Evolutionary conservation across 2,888 invertebrate genomes (phyloP), one percentile per base, ranked within the genome.

Genomic region (Xanthostigma xanthostigma): DNA sequence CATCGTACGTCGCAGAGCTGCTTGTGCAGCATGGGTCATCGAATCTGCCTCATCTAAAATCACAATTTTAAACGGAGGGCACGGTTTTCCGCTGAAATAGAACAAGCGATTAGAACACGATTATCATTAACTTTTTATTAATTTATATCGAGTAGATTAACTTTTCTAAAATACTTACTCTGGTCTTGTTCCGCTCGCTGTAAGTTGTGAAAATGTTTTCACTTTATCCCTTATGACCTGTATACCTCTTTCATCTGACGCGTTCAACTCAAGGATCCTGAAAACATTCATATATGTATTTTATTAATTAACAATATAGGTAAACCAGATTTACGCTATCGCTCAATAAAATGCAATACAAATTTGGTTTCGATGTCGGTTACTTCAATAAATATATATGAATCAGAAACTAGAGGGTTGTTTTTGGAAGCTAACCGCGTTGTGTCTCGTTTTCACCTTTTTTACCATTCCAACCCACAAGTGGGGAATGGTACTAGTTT

Each of bases 11-110:
- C 98, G 79, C 14, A 99, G 70, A 0, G 97, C 97, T 9, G 97
- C 86, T 66, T 98, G 98, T 0, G 98, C 98, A 4, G 93, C 88
- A 55, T 78, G 77, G 0, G 98, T 99, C 98, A 99, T 98, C 1
- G 95, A 95, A 64, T 99, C 98, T 0, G 98, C 97, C 71, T 99
- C 98, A 64, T 99, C 98, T 14, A 99, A 72, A 55, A 99, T 95
- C 6, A 99, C 79, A 33, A 99, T 83, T 71, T 97, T 97, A 62
- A 94, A 93, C 0, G 95, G 84, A 2, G 95, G 96, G 67, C 94
- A 94, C 5, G 86, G 81, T 53, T 81, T 78, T 0, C 92, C 92
- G 74, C 80, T 81, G 59, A 34, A 59, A 59, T 44, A 45, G 36
- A 52, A 42, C 41, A 17, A 38, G 38, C 38, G 5, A 13, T 5